Evolutionary conservation across 2,797 vertebrate genomes (phyloP).

Genomic region (Typhlichthys subterraneus): DNA sequence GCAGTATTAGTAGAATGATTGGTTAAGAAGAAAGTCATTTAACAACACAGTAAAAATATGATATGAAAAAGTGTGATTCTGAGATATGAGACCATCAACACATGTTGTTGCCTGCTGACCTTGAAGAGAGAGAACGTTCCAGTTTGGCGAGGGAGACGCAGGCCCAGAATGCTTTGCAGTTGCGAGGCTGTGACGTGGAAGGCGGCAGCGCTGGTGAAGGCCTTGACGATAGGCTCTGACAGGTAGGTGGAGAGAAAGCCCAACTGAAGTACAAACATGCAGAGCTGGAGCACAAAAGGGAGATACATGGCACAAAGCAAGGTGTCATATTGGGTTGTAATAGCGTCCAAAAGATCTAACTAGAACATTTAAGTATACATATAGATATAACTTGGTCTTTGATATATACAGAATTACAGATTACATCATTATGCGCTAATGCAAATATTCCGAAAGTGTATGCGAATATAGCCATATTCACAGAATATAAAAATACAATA

Average conservation of each 20-base stretch:
- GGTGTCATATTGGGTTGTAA: background rate
- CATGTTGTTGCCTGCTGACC: slow-evolving; percentile 57
- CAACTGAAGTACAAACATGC: slow-evolving; percentile 89
- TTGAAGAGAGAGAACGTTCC: slow-evolving; percentile 90
- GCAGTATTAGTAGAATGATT: no score
- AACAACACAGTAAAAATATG: no score
- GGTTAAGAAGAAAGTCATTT: no score
- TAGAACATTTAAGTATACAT: no score
- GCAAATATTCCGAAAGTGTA: no score
- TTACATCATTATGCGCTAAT: no score
- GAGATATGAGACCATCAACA: background rate
- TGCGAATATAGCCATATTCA: no score
- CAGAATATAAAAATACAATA: no score
- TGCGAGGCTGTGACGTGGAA: slow-evolving; percentile 91
- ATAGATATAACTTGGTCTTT: no score
- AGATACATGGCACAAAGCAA: background rate
- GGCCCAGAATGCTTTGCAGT: slow-evolving; percentile 88
- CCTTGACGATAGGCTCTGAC: slow-evolving; percentile 92
- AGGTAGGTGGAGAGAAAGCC: slow-evolving; percentile 91
- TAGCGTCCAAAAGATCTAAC: no score
- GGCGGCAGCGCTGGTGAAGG: slow-evolving; percentile 90
- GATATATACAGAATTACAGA: no score
- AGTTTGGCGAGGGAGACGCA: slow-evolving; percentile 84
- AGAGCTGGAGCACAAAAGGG: slow-evolving; percentile 73
- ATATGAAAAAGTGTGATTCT: no score